Base-by-base conservation (phyloP, 2,797 vertebrate species). In the Rhynchotus rufescens region DNA sequence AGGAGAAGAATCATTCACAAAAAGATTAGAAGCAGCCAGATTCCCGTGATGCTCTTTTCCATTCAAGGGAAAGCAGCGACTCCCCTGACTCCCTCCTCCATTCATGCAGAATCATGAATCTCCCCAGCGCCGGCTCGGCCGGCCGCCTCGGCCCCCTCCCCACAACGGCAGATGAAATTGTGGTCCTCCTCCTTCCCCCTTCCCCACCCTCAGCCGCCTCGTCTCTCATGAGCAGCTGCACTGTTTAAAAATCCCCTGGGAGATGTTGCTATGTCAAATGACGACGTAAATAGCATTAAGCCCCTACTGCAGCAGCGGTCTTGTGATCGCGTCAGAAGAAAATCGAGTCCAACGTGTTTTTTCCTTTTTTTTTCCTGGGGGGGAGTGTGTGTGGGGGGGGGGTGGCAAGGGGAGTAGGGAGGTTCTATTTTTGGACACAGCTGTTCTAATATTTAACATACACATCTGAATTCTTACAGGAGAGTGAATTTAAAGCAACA, bases 241-340 rank as follows among this genome's bases (percentile, higher is more conserved):
- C 84, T 96, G 92, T 96, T 96, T 93, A 76, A 94, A 96, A 96
- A 91, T 95, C 95, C 96, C 95, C 86, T 12, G 95, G 83, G 96
- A 94, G 78, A 96, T 77, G 95, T 86, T 97, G 94, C 93, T 94
- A 92, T 95, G 93, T 96, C 95, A 96, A 96, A 96, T 61, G 84
- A 96, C 91, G 86, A 95, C 91, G 88, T 96, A 96, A 97, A 95
- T 93, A 95, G 94, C 94, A 96, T 95, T 96, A 97, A 96, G 88
- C 74, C 91, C 74, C 95, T 94, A 82, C 83, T 95, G 95, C 93
- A 96, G 91, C 94, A 92, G 92, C 94, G 57, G 94, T 54, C 92
- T 93, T 95, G 92, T 86, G 94, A 96, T 86, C 92, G 40, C 89
- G 49, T 96, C 96, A 96, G 84, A 91, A 96, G 87, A 96, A 96